phyloP scores from a whole-genome alignment of 2,113 vertebrate genomes.

The Vanacampus margaritifer region DNA sequence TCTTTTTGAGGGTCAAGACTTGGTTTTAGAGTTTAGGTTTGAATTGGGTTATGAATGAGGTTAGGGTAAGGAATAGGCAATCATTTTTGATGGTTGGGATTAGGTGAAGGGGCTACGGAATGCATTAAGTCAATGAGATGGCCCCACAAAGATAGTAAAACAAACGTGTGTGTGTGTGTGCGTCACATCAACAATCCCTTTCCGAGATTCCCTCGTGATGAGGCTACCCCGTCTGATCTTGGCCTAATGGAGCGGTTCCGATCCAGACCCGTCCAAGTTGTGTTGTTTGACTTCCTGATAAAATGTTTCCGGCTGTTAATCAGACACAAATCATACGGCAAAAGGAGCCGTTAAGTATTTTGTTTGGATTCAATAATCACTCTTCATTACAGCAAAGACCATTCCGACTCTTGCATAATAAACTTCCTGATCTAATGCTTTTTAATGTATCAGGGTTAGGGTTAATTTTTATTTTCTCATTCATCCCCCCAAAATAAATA shows the following conservation, averaged over 20 bases:
- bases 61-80: too few relatives aligned
- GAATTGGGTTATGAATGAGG: too few relatives aligned
- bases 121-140: too few relatives aligned
- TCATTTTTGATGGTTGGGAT: too few relatives aligned
- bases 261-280: slow-evolving; percentile 32
- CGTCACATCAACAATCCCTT: slow-evolving; percentile 26
- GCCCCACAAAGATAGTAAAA: too few relatives aligned
- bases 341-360: neutral
- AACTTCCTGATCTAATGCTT: neutral
- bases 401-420: neutral
- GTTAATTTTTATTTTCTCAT: neutral
- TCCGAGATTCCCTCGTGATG: slow-evolving; percentile 43
- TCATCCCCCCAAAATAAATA: neutral
- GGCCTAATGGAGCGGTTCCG: slow-evolving; percentile 33
- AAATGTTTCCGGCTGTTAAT: slow-evolving; percentile 43
- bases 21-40: too few relatives aligned
- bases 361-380: neutral
- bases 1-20: too few relatives aligned
- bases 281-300: slow-evolving; percentile 21
- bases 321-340: slow-evolving; percentile 8
- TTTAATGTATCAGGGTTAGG: too few relatives aligned
- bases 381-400: neutral
- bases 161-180: slow-evolving; percentile 48
- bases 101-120: too few relatives aligned
- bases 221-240: slow-evolving; percentile 30